A percentile compares a stretch with the other conserved stretches of the same genome.
Conservation (phyloP, 2,797 vertebrate species). For the Smutsia gigantea region DNA sequence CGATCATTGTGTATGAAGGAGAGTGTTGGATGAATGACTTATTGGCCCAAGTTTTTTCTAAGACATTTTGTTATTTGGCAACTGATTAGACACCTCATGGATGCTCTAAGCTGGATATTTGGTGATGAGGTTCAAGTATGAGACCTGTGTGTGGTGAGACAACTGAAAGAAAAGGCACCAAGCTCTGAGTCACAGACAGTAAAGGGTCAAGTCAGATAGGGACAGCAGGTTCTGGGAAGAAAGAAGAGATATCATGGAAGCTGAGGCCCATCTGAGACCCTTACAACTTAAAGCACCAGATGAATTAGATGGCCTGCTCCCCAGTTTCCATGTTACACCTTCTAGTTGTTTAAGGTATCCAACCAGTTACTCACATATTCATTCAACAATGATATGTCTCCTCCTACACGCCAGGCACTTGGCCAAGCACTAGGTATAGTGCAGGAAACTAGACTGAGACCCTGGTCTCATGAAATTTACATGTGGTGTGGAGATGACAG, state of each 20-base stretch:
- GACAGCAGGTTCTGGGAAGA: not conserved
- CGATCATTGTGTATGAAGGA: not conserved
- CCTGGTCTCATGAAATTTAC: not conserved
- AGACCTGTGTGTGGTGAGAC: not conserved
- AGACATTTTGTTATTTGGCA: not conserved
- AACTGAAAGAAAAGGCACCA: not conserved
- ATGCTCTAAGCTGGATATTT: not conserved
- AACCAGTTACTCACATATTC: not conserved
- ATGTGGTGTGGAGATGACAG: not conserved
- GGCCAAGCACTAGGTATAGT: not conserved
- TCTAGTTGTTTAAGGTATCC: not conserved
- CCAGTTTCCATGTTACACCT: not conserved
- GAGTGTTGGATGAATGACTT: not conserved
- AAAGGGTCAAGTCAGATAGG: not conserved
- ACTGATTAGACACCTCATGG: not conserved
- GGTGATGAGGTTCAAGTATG: not conserved
- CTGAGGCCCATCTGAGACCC: not conserved
- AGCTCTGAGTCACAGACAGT: not conserved
- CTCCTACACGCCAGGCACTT: not conserved
- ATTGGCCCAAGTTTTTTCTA: not conserved
- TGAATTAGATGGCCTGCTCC: not conserved
- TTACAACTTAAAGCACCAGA: not conserved
- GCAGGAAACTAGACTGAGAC: conserved; percentile 31
- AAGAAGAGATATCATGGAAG: not conserved
- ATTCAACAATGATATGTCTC: not conserved